These are phyloP conservation scores for Alectura lathami DNA, from an alignment of 2,113 vertebrate species.

Conservation along the genomic window DNA sequence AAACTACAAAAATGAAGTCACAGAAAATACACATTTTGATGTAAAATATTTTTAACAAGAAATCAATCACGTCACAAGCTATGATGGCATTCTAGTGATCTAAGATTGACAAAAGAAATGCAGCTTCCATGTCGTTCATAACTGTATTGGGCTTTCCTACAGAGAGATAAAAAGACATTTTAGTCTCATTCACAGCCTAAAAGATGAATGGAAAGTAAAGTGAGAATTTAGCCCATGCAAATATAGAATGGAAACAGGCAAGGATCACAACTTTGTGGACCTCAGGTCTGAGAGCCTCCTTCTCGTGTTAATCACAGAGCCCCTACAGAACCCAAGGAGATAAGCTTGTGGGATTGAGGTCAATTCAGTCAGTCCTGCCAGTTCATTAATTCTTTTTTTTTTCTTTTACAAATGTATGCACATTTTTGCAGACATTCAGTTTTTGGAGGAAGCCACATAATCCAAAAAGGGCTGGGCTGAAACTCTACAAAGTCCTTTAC, in stretches of 20 bases:
- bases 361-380: background rate
- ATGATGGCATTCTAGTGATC: background rate
- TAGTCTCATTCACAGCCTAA: constrained; percentile 11
- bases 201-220: constrained; percentile 27
- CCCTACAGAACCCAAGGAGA: background rate
- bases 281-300: background rate
- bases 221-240: background rate
- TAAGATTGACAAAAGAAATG: background rate
- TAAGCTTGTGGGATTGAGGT: background rate
- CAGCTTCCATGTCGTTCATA: background rate
- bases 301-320: background rate
- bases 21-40: background rate
- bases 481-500: background rate
- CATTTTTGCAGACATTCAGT: background rate
- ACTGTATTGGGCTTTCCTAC: constrained; percentile 12
- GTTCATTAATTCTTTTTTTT: background rate
- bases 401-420: background rate
- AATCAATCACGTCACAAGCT: background rate
- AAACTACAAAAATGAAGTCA: background rate
- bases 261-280: background rate
- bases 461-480: background rate
- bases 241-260: background rate
- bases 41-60: background rate
- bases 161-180: background rate
- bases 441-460: background rate